Percentiles rank a stretch among this genome's conserved stretches.
phyloP scores from a whole-genome alignment of 2,797 vertebrate genomes.

The Lagodon rhomboides region DNA sequence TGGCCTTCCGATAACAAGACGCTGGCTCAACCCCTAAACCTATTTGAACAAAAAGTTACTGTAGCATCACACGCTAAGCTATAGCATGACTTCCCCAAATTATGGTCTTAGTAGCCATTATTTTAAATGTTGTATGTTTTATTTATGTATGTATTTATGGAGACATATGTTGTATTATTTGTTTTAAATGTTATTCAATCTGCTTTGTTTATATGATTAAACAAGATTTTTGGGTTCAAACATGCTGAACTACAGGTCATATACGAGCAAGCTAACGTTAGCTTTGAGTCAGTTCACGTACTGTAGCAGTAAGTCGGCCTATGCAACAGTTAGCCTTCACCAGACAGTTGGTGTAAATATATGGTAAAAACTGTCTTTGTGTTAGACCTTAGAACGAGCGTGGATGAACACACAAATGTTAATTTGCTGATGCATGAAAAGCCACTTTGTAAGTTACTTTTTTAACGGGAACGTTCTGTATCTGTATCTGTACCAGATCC shows the following conservation, averaged over 20 bases:
- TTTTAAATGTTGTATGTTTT: too few species aligned
- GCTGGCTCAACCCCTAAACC: too few species aligned
- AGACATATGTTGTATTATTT: background rate
- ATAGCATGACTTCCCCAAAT: background rate
- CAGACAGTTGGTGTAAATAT: background rate
- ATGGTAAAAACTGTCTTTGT: background rate
- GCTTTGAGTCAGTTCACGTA: background rate
- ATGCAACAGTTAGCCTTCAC: background rate
- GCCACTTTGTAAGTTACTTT: background rate
- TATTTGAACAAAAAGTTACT: background rate
- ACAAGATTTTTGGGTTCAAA: too few species aligned
- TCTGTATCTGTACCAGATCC: background rate
- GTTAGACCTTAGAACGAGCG: too few species aligned
- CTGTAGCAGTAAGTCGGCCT: background rate
- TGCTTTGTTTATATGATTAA: too few species aligned
- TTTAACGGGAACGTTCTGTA: background rate
- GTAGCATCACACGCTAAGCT: background rate
- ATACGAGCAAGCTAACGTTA: background rate
- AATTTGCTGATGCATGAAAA: too few species aligned
- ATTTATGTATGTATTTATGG: too few species aligned
- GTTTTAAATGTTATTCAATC: too few species aligned
- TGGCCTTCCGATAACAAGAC: too few species aligned
- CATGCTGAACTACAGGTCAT: background rate
- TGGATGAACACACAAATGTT: too few species aligned
- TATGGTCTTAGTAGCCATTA: background rate